Evolutionary conservation across 2,888 invertebrate genomes (phyloP), one percentile per base, ranked within the genome.

Genomic region (Sthenelais limicola): DNA sequence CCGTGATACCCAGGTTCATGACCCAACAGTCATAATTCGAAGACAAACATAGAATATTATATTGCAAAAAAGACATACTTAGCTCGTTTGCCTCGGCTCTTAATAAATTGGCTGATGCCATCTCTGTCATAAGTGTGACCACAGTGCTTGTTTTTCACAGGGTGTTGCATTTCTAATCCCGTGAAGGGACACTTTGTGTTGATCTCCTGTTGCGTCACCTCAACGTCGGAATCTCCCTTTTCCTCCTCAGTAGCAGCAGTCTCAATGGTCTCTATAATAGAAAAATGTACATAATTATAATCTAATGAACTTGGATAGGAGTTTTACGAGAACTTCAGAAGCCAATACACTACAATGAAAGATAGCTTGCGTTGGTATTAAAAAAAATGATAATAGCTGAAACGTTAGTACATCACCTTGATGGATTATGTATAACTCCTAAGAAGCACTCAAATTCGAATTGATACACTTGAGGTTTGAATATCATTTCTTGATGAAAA

Each of bases 171-270:
- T 72, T 83, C 83, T 73, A 79, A 75, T 3, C 83, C 84, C 0
- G 85, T 85, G 77, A 83, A 84, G 0, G 85, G 85, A 79, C 86
- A 86, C 70, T 80, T 80, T 0, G 80, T 83, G 73, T 91, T 91
- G 21, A 93, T 47, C 15, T 67, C 58, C 18, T 70, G 52, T 56
- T 77, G 76, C 15, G 71, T 73, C 68, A 77, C 58, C 2, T 52
- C 74, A 28, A 77, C 18, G n/a, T 73, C 69, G 15, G 69, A 74
- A 47, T 74, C 74, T 5, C 66, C 35, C 47, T 56, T 51, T 48
- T 30, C 30, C 2, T 28, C 12, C 43, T n/a, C 56, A 1, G 58
- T 47, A 12, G 43, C 47, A 15, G 70, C 32, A 54, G 43, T 21
- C 32, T 71, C 70, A 12, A 9, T 58, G 26, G 38, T 32, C 32